Evolutionary conservation across 2,888 invertebrate genomes (phyloP), one percentile per base, ranked within the genome.

Genomic region (Carcina quercana): DNA sequence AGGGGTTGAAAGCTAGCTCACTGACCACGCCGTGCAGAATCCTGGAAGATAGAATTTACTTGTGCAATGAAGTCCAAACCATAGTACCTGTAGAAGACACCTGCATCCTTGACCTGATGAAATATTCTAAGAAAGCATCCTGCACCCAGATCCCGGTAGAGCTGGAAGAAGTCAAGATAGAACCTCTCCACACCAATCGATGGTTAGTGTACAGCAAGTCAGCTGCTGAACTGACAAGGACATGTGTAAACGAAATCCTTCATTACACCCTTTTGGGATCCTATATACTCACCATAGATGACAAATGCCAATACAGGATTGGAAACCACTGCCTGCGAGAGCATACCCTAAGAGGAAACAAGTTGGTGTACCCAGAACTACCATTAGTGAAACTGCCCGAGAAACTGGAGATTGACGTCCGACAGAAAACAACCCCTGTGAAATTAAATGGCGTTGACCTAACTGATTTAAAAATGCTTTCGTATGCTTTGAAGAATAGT

Each of bases 11-110:
- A 32, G 28, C 31, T 5, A 26, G 29, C 13, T 33, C 42, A 11
- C 30, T 45, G 13, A 19, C 34, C 15, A 32, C 31, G 12, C 37
- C 40, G n/a, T 45, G 45, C 28, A 12, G 25, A 15, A 30, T 28
- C 3, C 15, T 38, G 2, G 25, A 40, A 5, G 35, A 37, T 12
- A 20, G n/a, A 6, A n/a, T 27, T 7, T 27, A n/a, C 12, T 15
- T 27, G n/a, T 27, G 27, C 10, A 3, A 15, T 3, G 27, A 27
- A 10, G n/a, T 10, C n/a, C 7, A 27, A 5, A 27, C 27, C 3
- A 27, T 27, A 10, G n/a, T 27, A 10, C 27, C 27, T n/a, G 15
- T 27, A 4, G 27, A 27, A 15, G 27, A 27, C 11, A 27, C 8
- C 15, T 27, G 15, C 12, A 27, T 27, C 10, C 7, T 10, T 2